These are phyloP conservation scores for Megatriorchis doriae DNA, from an alignment of 2,113 vertebrate genomes.

Conservation along the genomic window DNA sequence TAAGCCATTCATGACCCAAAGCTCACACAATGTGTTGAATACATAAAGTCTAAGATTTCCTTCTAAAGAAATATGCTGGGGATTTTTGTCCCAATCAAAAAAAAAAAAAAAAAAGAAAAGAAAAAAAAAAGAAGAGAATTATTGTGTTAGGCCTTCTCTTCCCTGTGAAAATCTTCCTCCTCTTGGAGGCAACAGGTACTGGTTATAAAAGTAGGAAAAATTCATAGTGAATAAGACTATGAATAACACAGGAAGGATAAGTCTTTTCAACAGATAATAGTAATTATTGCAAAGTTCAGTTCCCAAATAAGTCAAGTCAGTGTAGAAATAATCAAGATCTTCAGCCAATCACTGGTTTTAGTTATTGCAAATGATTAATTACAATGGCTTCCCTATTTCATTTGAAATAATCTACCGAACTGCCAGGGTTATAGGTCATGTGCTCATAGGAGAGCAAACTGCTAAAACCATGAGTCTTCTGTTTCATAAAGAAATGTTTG, in stretches of 20 bases:
- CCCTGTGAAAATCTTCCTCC: not conserved
- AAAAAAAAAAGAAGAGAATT: not conserved
- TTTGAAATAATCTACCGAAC: not conserved
- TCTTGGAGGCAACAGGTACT: not conserved
- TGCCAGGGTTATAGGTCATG: not conserved
- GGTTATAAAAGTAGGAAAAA: not conserved
- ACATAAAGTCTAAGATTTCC: not conserved
- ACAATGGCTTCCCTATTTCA: not conserved
- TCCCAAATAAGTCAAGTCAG: not conserved
- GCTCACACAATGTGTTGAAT: slow-evolving; percentile 17
- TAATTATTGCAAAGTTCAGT: not conserved
- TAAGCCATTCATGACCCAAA: slow-evolving; percentile 22
- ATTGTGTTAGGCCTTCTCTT: not conserved
- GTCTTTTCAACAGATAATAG: not conserved
- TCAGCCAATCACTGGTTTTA: not conserved
- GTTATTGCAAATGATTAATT: not conserved
- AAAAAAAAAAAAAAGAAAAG: not conserved
- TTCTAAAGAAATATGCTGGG: not conserved
- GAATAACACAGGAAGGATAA: not conserved
- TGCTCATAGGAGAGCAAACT: not conserved
- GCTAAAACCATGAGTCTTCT: not conserved
- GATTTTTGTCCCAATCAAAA: not conserved
- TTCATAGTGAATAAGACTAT: not conserved
- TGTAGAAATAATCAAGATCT: not conserved
- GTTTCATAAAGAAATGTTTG: not conserved